Conservation (phyloP, 1,140 invertebrate species). For the Brachystomella parvula region DNA sequence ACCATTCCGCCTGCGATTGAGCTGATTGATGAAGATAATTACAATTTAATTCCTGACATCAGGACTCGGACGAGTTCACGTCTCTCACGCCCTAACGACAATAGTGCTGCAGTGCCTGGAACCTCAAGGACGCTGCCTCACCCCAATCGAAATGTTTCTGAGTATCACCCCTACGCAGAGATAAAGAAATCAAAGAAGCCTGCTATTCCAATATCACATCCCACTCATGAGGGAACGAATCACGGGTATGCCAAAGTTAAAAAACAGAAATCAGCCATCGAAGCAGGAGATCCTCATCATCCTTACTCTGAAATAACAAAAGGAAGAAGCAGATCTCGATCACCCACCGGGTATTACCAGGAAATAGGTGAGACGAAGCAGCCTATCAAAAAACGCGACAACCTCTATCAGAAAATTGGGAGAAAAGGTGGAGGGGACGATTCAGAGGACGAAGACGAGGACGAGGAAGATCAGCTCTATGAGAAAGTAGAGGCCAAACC, state of each 20-base stretch:
- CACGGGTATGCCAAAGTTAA: constrained; percentile 28
- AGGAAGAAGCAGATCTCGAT: neutral
- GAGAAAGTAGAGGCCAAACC: constrained; percentile 27
- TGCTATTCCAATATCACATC: neutral
- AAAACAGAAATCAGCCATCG: constrained; percentile 14
- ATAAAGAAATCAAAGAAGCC: neutral
- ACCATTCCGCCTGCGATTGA: neutral
- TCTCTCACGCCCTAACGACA: neutral
- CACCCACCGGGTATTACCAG: constrained; percentile 23
- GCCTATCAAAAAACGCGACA: neutral
- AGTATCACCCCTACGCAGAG: neutral
- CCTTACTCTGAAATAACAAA: neutral
- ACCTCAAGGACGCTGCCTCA: neutral
- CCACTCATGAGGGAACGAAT: neutral
- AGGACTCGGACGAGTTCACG: neutral
- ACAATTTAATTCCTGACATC: constrained; percentile 33
- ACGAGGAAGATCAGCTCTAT: constrained; percentile 34
- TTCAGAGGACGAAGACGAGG: constrained; percentile 27
- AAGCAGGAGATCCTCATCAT: constrained; percentile 3
- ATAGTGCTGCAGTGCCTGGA: neutral
- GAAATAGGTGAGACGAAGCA: constrained; percentile 16
- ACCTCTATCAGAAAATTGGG: constrained; percentile 31
- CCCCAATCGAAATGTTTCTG: neutral
- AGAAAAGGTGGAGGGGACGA: constrained; percentile 5
- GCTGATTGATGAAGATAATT: constrained; percentile 36